Base-by-base conservation (phyloP, 2,888 invertebrate species). In the Chymomyza amoena region DNA sequence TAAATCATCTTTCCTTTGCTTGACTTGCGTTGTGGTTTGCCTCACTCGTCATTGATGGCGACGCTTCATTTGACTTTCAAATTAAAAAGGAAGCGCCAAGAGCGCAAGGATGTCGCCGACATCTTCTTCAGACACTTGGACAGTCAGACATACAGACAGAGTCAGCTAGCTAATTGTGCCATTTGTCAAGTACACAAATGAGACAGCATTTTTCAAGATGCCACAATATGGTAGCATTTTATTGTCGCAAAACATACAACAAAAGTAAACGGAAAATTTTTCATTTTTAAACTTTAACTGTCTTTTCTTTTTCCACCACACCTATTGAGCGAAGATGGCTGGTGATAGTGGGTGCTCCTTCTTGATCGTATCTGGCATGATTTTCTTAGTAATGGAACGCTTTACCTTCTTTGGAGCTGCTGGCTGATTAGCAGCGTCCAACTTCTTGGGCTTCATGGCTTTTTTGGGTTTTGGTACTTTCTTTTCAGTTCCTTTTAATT, bases 121-220 rank as follows among this genome's bases (percentile, higher is more conserved):
- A 9, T 50, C 3, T n/a, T 28, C 16, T 16, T 32, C 54, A 54
- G 54, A 54, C 39, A 45, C 39, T 45, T 45, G 54, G 54, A 54
- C 18, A 16, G 6, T 51, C n/a, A 10, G 51, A 51, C 20, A 45
- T 64, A 7, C 67, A 61, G 9, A 39, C 61, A 57, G 78, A 57
- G 78, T 64, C 73, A 51, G 69, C 66, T 9, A 75, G 76, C 85
- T 83, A 87, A 83, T 83, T 83, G 85, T 85, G 87, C 73, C 87
- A 83, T 83, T 83, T 87, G 85, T 83, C 83, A 84, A 76, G 63
- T 50, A 69, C 81, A 66, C 64, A 84, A 86, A 81, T 74, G 77
- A 75, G 81, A 32, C 62, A 59, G 61, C 64, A 86, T 86, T 77
- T 81, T 72, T 82, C 79, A 80, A 64, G 59, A 62, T 66, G 51